Evolutionary conservation across 2,888 invertebrate species (phyloP), one percentile per base, ranked within the genome.

Genomic region (Sphaerolaimus hirsutus): DNA sequence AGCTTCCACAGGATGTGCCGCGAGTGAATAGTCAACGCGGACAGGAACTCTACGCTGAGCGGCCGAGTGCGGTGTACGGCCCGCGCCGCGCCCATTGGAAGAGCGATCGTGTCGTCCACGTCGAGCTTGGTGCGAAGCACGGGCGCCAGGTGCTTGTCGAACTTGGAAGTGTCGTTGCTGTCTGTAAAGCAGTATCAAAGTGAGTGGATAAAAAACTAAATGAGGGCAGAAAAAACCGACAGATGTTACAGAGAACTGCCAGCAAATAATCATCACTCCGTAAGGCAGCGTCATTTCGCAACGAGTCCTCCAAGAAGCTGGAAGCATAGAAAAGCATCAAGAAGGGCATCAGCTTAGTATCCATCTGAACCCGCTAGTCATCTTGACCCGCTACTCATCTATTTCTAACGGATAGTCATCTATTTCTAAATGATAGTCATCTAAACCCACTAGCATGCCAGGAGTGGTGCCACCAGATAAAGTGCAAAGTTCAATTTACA

Each of bases 211-310:
- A n/a, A n/a, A n/a, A n/a, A n/a, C n/a, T n/a, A n/a, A n/a, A n/a
- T n/a, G n/a, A 24, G 5, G 25, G 5, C 12, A 14, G 37, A 38
- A 25, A 21, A 22, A 29, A 62, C 66, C 62, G 56, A 67, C 67
- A 91, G 0, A 89, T 87, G 68, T 91, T 91, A 65, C 89, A 87
- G 1, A 91, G 71, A 27, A 91, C 70, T 0, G 87, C 81, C 53
- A 89, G 82, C 49, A 82, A 75, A 63, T 78, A 91, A 66, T 89
- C 89, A 32, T 58, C 60, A 24, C 58, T 38, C 14, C 37, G 78
- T 54, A 40, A 17, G 10, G 22, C 40, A 12, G 55, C 56, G 47
- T 59, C 62, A 41, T 54, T 58, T 41, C 50, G 53, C n/a, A 64
- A 48, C 46, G 57, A 69, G 63, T 83, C 82, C 61, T 83, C 82